Evolutionary conservation across 1,140 invertebrate genomes (phyloP), one percentile per base, ranked within the genome.

Genomic region (Heliconius hewitsoni): DNA sequence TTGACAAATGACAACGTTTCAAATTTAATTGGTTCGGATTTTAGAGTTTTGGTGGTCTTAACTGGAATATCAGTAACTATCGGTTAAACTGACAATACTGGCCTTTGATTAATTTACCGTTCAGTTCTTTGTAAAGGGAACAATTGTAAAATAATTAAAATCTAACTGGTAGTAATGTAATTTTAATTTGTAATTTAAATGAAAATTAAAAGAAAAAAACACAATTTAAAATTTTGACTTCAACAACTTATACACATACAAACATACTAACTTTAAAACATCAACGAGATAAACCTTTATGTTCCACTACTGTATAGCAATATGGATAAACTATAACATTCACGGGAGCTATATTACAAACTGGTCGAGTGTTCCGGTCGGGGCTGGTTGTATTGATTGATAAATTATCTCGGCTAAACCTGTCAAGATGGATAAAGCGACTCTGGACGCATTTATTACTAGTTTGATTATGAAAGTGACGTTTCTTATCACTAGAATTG

Each of bases 321-420:
- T 66, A 66, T 27, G 16, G 60, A 66, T 66, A 66, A 66, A 66
- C 8, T 66, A 9, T 9, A 66, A 30, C 60, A 66, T 66, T 13
- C 60, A 66, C 60, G 23, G 60, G 23, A 66, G 60, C 23, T 23
- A 66, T 30, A 66, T 1, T 27, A 66, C 60, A 66, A 66, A 66
- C 60, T 18, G 60, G 60, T 66, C 27, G n/a, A 66, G 60, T 16
- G 60, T 66, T 66, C 60, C 60, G 27, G 60, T 66, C 60, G n/a
- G 13, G 60, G 60, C 60, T 66, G 60, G 23, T 66, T 66, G 60
- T 66, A 66, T 66, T 66, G 60, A 66, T 66, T 66, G 60, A 66
- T 66, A 66, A 66, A 66, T 66, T 66, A 66, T 66, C 60, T 66
- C 60, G 60, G 60, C 27, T 66, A 11, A 66, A 66, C 60, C 60